Evolutionary conservation across 2,113 vertebrate genomes (phyloP), one percentile per base, ranked within the genome.

Genomic region (Nannospalax galili): DNA sequence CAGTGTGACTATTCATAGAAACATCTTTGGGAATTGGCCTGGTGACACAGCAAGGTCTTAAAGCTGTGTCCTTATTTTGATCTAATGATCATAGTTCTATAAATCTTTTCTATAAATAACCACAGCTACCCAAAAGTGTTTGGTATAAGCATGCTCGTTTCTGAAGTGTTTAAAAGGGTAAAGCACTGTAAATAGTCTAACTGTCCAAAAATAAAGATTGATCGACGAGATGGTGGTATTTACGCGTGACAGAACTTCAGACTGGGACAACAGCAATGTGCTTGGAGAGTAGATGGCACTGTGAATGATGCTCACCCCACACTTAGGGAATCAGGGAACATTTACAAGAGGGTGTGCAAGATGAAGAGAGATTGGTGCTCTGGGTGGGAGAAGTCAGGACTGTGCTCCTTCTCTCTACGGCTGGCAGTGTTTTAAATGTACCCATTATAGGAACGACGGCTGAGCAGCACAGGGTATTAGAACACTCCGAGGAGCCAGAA

Each of bases 361-460:
- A 9, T 1, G 6, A 0, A 4, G 11, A 5, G 5, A 30, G 4
- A 15, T 10, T 7, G 4, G 22, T 12, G 16, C 24, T 58, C 64
- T 1, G 28, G 5, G 35, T 2, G 45, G 65, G 0, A 8, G 62
- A 60, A n/a, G n/a, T 1, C 5, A 17, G 40, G 26, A 0, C 0
- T 15, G 0, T 4, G 40, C 7, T 11, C 11, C 19, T 9, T 8
- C 1, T 45, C 15, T n/a, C 11, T n/a, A 42, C 15, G 4, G 19
- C 35, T 85, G 20, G 32, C 14, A 30, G 3, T 5, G 9, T 42
- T 35, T 26, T n/a, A 2, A 8, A 2, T 1, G 19, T 45, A 3
- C 3, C 0, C 15, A 2, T 6, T 24, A 16, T 20, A 10, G 56
- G 1, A 2, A 2, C 0, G 37, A 32, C 69, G 0, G 1, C 6